phyloP scores from a whole-genome alignment of 1,140 invertebrate species.

The Drosophila burlai region DNA sequence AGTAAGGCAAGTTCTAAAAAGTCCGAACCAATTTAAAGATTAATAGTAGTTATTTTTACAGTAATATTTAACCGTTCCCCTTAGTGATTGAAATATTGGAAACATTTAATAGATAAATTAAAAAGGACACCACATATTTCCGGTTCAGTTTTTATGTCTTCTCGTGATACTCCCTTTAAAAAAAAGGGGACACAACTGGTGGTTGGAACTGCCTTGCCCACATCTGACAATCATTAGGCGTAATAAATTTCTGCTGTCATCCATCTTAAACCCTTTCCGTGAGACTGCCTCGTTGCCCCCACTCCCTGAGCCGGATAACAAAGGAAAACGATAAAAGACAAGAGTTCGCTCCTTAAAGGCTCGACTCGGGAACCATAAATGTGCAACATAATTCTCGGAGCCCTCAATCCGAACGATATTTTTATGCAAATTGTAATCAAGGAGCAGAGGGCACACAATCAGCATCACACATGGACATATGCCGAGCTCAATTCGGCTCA shows the following conservation, averaged over 20 bases:
- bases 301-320: slow-evolving; percentile 38
- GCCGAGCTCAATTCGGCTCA: slow-evolving; percentile 65
- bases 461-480: slow-evolving; percentile 57
- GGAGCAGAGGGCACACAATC: slow-evolving; percentile 64
- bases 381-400: slow-evolving; percentile 69
- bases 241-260: slow-evolving; percentile 61
- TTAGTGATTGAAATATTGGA: neutral
- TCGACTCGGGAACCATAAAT: slow-evolving; percentile 64
- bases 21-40: neutral
- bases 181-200: slow-evolving; percentile 7
- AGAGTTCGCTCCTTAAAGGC: slow-evolving; percentile 60
- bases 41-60: neutral
- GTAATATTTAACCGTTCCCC: neutral
- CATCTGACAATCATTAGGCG: slow-evolving; percentile 49
- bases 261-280: slow-evolving; percentile 36
- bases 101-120: slow-evolving; percentile 10
- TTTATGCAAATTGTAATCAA: slow-evolving; percentile 80
- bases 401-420: slow-evolving; percentile 64
- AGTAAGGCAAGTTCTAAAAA: neutral
- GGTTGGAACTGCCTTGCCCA: slow-evolving; percentile 31
- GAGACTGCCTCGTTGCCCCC: slow-evolving; percentile 9
- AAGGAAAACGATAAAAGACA: slow-evolving; percentile 64
- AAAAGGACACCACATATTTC: neutral
- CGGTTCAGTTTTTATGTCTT: neutral
- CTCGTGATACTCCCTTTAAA: neutral